These are phyloP conservation scores for Tetragonula carbonaria DNA, from an alignment of 2,888 invertebrate species.

Conservation along the genomic window DNA sequence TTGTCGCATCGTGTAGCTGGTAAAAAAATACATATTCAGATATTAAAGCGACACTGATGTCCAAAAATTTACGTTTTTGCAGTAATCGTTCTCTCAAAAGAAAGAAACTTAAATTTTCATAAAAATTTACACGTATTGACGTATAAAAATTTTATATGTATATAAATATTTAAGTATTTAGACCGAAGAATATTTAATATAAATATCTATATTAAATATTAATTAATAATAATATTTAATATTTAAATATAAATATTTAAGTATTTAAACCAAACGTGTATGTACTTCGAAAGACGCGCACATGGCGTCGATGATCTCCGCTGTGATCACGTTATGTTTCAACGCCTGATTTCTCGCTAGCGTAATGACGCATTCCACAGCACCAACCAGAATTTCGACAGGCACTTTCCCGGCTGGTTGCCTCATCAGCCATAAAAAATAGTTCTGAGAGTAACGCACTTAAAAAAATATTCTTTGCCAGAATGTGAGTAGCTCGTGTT, in stretches of 20 bases:
- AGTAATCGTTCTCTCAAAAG: no score
- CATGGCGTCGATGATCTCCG: constrained; percentile 69
- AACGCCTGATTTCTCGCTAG: constrained; percentile 66
- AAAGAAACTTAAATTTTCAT: no score
- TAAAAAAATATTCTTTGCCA: background rate
- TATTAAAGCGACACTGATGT: no score
- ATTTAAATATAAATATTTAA: background rate
- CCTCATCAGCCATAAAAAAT: constrained; percentile 65
- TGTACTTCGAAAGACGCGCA: constrained; percentile 73
- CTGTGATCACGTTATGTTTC: constrained; percentile 56
- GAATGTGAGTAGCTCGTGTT: background rate
- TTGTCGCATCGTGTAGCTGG: no score
- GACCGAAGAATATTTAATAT: background rate
- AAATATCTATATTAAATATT: no score
- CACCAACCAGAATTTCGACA: constrained; percentile 63
- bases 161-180: no score
- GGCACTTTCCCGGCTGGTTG: constrained; percentile 60
- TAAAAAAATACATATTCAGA: no score
- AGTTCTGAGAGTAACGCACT: constrained; percentile 46
- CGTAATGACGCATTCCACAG: constrained; percentile 63
- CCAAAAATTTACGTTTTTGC: no score
- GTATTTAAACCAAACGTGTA: background rate
- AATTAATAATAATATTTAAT: no score
- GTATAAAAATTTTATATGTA: no score
- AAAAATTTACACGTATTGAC: no score